Conservation (phyloP, 1,140 invertebrate genomes). For the Trichonephila clavata region DNA sequence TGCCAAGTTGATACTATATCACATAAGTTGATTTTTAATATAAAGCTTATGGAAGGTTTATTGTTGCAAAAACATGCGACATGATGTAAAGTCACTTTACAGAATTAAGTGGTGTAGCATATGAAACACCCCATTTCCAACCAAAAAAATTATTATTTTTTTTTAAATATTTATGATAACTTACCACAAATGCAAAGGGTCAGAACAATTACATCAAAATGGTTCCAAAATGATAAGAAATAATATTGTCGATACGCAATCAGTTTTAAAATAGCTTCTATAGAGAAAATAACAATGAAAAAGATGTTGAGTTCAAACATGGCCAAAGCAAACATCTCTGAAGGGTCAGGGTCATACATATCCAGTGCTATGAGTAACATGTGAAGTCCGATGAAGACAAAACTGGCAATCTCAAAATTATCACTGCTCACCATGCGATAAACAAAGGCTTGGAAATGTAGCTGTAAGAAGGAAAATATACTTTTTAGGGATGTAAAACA, state of each 20-base stretch:
- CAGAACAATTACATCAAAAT: conserved; percentile 99
- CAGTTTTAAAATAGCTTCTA: conserved; percentile 98
- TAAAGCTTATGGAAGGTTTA: no score
- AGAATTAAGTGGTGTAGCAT: no score
- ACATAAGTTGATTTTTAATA: no score
- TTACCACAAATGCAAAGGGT: conserved; percentile 98
- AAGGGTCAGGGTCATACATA: conserved; percentile 90
- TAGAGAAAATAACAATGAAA: conserved; percentile 98
- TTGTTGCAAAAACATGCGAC: no score
- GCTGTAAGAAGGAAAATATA: conserved; percentile 85
- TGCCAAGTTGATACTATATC: no score
- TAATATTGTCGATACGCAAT: conserved; percentile 98
- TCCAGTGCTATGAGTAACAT: conserved; percentile 99
- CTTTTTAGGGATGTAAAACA: conserved; percentile 6
- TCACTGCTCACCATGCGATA: conserved; percentile 98
- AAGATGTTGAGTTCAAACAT: conserved; percentile 96
- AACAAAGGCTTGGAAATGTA: conserved; percentile 95
- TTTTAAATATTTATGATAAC: conserved; percentile 78
- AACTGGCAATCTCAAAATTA: conserved; percentile 99
- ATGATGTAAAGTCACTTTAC: no score
- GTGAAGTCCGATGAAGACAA: conserved; percentile 98
- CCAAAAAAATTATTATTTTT: no score
- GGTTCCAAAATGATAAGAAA: conserved; percentile 99
- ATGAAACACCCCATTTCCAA: no score
- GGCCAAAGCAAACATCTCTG: conserved; percentile 89